Evolutionary conservation across 1,140 invertebrate species (phyloP).

Genomic region (Frieseomelitta varia): DNA sequence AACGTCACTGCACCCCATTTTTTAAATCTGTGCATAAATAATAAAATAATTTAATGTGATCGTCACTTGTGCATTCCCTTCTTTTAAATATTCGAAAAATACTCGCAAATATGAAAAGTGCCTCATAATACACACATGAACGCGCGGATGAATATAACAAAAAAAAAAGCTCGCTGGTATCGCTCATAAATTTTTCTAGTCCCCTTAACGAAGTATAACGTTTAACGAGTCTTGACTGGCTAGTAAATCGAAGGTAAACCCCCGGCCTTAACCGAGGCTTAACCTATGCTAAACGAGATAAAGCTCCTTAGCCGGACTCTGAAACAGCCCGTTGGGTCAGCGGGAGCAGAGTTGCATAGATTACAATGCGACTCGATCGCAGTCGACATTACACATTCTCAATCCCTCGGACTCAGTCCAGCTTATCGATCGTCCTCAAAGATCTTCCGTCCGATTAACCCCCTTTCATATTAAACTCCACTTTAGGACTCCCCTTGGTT

Average conservation of each 20-base stretch:
- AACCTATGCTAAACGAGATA: constrained; percentile 76
- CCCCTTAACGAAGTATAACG: constrained; percentile 47
- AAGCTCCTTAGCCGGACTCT: constrained; percentile 69
- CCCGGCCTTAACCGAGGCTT: constrained; percentile 72
- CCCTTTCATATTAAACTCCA: too few species aligned
- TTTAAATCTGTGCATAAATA: too few species aligned
- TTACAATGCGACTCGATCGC: constrained; percentile 76
- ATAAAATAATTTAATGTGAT: too few species aligned
- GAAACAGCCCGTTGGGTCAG: constrained; percentile 53
- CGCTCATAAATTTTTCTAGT: constrained; percentile 33
- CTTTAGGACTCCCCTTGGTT: background rate
- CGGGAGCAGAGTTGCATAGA: constrained; percentile 65
- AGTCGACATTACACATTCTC: constrained; percentile 61
- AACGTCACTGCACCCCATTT: too few species aligned
- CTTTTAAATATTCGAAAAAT: too few species aligned
- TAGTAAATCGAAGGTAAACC: constrained; percentile 76
- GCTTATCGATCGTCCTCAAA: background rate
- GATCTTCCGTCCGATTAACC: background rate
- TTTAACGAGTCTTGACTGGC: constrained; percentile 50
- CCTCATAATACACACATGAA: too few species aligned
- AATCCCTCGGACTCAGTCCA: background rate
- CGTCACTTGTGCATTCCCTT: too few species aligned
- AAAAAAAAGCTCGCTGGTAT: background rate
- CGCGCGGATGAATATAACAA: too few species aligned
- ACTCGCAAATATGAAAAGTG: too few species aligned